Evolutionary conservation across 2,888 invertebrate genomes (phyloP).

Genomic region (Lepidochitona cinerea): DNA sequence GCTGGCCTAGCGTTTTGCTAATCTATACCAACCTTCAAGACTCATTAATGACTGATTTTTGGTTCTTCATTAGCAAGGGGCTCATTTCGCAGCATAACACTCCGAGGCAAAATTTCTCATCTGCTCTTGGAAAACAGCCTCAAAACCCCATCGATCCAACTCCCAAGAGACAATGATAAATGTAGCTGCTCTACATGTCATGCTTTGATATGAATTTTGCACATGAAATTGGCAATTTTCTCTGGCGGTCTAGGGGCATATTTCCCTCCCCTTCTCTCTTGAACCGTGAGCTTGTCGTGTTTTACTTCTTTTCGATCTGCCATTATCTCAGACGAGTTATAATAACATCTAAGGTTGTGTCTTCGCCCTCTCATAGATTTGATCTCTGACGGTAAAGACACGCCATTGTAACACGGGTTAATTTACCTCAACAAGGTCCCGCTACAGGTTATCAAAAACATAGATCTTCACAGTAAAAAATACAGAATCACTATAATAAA

Average conservation of each 20-base stretch:
- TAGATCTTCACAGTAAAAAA: too few species aligned
- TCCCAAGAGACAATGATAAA: constrained; percentile 1
- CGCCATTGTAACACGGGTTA: too few species aligned
- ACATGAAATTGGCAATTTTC: constrained; percentile 8
- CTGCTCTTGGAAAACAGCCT: neutral
- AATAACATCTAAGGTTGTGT: too few species aligned
- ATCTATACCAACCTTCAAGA: neutral
- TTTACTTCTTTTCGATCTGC: too few species aligned
- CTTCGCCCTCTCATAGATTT: too few species aligned
- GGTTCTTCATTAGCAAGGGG: constrained; percentile 7
- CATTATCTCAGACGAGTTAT: too few species aligned
- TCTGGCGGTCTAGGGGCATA: neutral
- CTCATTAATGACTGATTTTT: constrained; percentile 8
- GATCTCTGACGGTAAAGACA: too few species aligned
- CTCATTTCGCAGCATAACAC: constrained; percentile 5
- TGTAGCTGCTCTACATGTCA: neutral
- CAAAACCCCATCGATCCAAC: constrained; percentile 3
- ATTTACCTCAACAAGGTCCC: too few species aligned
- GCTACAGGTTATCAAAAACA: too few species aligned
- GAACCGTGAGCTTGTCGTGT: too few species aligned
- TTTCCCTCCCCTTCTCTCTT: neutral
- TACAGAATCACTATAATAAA: too few species aligned
- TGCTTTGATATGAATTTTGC: constrained; percentile 6
- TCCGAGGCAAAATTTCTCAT: constrained; percentile 2
- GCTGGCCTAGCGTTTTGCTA: neutral